Evolutionary conservation across 2,888 invertebrate species (phyloP), one percentile per base, ranked within the genome.

Genomic region (Apotomis betuletana): DNA sequence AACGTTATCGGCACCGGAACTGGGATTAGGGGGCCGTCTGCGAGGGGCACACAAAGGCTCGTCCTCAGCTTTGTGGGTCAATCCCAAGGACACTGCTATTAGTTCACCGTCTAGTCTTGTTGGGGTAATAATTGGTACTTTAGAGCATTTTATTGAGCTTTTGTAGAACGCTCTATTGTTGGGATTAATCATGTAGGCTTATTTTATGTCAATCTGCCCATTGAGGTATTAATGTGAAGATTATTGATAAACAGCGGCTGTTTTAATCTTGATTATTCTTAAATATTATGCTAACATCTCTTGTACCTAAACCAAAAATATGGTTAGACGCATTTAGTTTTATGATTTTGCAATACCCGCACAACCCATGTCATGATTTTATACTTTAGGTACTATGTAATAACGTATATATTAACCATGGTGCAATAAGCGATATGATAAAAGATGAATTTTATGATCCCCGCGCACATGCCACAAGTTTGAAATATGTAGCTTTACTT

Each of bases 81-180:
- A 81, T 84, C 79, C 80, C 90, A 90, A 91, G 90, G 90, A 77
- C 83, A 81, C 67, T 46, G 76, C 77, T 79, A 80, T 77, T 79
- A 80, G 75, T 70, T 74, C 75, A 65, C 64, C 91, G 98, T 98
- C 36, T 65, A 46, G 98, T 98, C 77, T 98, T 95, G 81, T 98
- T 97, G 27, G 55, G 52, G 61, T 61, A 55, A 61, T 62, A 36
- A 49, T 57, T 51, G 59, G 38, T 60, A 61, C n/a, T 10, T 60
- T 12, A 51, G 13, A 52, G n/a, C 12, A 13, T 54, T 57, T 44
- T 27, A 44, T 51, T 15, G 8, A 51, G 57, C 49, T 67, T 46
- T 49, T 67, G 13, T 58, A 27, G 10, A 27, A n/a, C 65, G 52
- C 6, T n/a, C 13, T 36, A 63, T 49, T 15, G n/a, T 36, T 41